Base-by-base conservation (phyloP, 2,797 vertebrate species). In the Chelon labrosus region DNA sequence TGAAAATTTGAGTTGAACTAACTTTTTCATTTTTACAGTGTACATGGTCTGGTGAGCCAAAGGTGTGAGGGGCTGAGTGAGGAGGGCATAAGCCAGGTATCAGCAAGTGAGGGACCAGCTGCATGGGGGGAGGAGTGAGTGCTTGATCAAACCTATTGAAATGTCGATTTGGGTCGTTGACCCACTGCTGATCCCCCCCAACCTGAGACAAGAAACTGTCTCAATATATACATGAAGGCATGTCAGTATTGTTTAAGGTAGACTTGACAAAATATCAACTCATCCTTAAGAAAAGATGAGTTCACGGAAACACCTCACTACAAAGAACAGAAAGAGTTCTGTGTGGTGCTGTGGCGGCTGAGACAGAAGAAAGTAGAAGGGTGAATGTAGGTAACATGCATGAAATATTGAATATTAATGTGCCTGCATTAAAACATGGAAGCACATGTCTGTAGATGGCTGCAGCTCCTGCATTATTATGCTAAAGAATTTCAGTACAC, bases 341-440 rank as follows among this genome's bases (percentile, higher is more conserved):
- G 5, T 35, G 27, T 41, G 17, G 38, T 37, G 6, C 70, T 50
- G 20, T 38, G 56, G 35, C 38, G 65, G 65, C 37, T 52, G 38
- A 57, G 55, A 41, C 20, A 47, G 52, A 61, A 52, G n/a, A 12
- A 41, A 58, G 41, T 44, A 35, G 65, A 55, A 60, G 70, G 60
- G 46, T 7, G 53, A 65, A 70, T 20, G 77, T 74, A 79, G 72
- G 77, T 53, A 73, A 83, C 63, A 64, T 71, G 79, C 84, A 67
- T 67, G 82, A 92, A 93, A 92, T 91, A 92, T 92, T 64, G 80
- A 93, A 75, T 22, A 69, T 84, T 86, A 86, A 87, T 84, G 87
- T 72, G 87, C 76, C 80, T 84, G 85, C 77, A 86, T 82, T 71
- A 78, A 83, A 81, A 88, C 76, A 89, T 47, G 59, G 70, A 77